Conservation (phyloP, 2,113 vertebrate genomes). For the Syrmaticus mikado region DNA sequence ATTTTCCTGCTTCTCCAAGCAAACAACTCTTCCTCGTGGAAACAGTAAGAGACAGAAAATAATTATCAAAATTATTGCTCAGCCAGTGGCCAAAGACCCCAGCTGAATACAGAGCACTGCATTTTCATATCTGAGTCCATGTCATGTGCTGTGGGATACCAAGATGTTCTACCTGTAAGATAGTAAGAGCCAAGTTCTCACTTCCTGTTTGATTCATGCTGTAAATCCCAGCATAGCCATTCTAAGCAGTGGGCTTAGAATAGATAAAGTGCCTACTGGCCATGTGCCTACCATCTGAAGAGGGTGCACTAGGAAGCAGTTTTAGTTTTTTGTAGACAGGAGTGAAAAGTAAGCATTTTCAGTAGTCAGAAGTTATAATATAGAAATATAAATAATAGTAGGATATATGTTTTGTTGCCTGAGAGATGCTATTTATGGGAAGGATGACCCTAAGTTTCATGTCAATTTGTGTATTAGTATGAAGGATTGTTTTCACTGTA, state of each 20-base stretch:
- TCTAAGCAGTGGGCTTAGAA: background rate
- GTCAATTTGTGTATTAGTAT: slow-evolving; percentile 40
- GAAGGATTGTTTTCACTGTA: slow-evolving; percentile 39
- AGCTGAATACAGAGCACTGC: background rate
- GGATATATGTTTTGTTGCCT: background rate
- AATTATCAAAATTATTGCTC: background rate
- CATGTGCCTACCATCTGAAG: background rate
- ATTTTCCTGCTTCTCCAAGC: background rate
- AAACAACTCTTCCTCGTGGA: background rate
- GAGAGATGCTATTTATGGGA: background rate
- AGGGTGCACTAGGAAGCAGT: background rate
- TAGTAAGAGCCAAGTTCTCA: background rate
- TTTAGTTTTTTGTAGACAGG: background rate
- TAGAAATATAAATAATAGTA: background rate
- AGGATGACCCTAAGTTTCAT: background rate
- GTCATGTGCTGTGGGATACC: background rate
- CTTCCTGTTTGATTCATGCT: background rate
- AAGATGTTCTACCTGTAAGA: background rate
- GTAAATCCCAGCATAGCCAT: background rate
- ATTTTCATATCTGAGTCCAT: background rate
- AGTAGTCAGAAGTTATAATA: background rate
- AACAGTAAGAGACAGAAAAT: background rate
- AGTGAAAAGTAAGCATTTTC: background rate
- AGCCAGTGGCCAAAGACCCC: background rate
- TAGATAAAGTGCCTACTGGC: background rate